Evolutionary conservation across 2,888 invertebrate species (phyloP), one percentile per base, ranked within the genome.

Genomic region (Eumacrocentrus americanus): DNA sequence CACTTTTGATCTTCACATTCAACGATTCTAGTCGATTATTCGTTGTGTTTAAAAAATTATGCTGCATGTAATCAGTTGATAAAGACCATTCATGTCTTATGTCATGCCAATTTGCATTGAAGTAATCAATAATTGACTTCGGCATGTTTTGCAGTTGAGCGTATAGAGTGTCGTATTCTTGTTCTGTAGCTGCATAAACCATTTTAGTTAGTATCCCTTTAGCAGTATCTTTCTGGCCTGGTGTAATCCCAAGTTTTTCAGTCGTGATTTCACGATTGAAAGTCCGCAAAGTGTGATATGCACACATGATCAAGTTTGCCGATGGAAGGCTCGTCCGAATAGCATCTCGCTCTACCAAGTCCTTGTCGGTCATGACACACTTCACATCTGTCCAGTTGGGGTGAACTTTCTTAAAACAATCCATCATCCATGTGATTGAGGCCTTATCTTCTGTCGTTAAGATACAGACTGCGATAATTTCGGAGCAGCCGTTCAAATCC

Each of bases 391-490:
- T 42, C 61, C 60, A 67, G 2, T 57, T 44, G 1, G 66, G 63
- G 48, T 67, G 60, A 29, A 23, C 53, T 37, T 18, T 58, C 37
- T 63, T 66, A 40, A 65, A 66, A 54, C 59, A 63, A 2, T 63
- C 25, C 5, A 64, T 14, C 11, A 65, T 52, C 56, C 65, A 65
- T n/a, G 14, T 11, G 58, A 66, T 62, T 16, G 56, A 61, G 6
- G 23, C 52, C n/a, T 54, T 29, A 29, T 61, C 62, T 50, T 64
- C 64, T 3, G 58, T 37, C 11, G 62, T 46, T 12, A 63, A 18
- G 48, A 66, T 64, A 47, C 55, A 54, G 16, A 53, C 67, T 1
- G 67, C 59, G n/a, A 64, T 58, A 9, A 65, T 65, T 53, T 65
- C 65, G 1, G 62, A 57, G 37, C 44, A 53, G 12, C 58, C 63